phyloP scores from a whole-genome alignment of 2,113 vertebrate species.

The Phocoena phocoena region DNA sequence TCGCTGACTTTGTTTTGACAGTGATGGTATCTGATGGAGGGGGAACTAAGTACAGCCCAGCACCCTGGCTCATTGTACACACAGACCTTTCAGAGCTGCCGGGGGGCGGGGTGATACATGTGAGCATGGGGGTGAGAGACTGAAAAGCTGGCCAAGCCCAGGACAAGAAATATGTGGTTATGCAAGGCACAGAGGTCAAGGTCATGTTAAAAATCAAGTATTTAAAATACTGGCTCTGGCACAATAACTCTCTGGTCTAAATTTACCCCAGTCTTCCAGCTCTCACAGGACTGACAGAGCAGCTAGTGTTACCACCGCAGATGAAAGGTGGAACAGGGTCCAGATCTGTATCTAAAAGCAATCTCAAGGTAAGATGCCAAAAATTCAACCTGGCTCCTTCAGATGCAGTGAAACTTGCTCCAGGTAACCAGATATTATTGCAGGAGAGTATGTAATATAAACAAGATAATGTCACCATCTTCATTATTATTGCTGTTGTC shows the following conservation, averaged over 20 bases:
- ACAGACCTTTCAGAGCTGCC: constrained; percentile 15
- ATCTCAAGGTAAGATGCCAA: not conserved
- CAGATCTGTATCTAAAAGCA: not conserved
- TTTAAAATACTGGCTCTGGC: constrained; percentile 54
- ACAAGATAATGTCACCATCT: not conserved
- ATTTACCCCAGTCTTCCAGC: constrained; percentile 50
- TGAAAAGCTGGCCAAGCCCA: constrained; percentile 4
- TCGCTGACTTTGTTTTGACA: constrained; percentile 69
- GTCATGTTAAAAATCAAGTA: constrained; percentile 48
- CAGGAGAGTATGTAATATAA: not conserved
- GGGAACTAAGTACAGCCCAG: constrained; percentile 27
- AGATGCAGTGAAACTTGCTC: not conserved
- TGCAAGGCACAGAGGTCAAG: constrained; percentile 25
- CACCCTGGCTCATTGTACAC: constrained; percentile 4
- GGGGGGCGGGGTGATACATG: not conserved
- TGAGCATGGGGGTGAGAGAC: not conserved
- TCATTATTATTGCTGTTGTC: not conserved
- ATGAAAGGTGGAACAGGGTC: not conserved
- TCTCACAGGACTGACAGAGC: constrained; percentile 6
- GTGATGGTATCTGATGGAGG: constrained; percentile 60
- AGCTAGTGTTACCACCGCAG: not conserved
- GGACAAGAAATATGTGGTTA: not conserved
- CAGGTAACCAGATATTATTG: not conserved
- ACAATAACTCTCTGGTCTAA: constrained; percentile 67
- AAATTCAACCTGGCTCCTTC: not conserved